These are phyloP conservation scores for Ispidina picta DNA, from an alignment of 2,797 vertebrate genomes.

Conservation along the genomic window DNA sequence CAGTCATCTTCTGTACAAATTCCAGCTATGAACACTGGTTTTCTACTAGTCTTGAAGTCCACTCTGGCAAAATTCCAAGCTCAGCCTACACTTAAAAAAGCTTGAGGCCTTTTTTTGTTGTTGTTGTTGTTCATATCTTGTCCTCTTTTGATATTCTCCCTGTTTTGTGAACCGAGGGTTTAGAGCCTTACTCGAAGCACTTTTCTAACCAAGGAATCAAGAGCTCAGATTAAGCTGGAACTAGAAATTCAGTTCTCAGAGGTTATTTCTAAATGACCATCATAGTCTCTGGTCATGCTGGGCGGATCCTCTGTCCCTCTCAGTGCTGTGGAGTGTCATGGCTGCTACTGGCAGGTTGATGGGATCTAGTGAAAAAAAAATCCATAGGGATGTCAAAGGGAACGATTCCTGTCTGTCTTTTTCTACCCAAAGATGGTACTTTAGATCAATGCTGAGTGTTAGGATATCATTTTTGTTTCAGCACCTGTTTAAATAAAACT, in stretches of 20 bases:
- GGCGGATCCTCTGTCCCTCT: constrained; percentile 21
- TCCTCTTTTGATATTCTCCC: constrained; percentile 26
- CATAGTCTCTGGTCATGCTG: neutral
- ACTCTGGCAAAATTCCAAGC: constrained; percentile 7
- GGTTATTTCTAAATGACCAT: neutral
- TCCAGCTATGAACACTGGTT: neutral
- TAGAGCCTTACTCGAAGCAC: constrained; percentile 53
- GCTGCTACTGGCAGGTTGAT: neutral
- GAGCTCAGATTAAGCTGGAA: constrained; percentile 9
- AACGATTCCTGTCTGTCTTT: constrained; percentile 11
- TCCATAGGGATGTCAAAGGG: neutral
- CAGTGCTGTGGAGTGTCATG: neutral
- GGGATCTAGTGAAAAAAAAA: neutral
- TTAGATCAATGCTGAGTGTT: neutral
- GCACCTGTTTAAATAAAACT: neutral
- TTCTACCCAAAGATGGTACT: constrained; percentile 55
- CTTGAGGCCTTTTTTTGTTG: constrained; percentile 6
- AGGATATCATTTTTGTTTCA: neutral
- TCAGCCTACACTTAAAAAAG: constrained; percentile 2
- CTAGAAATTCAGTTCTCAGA: neutral
- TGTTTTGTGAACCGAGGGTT: neutral
- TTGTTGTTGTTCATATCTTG: neutral
- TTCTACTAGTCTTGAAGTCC: constrained; percentile 35
- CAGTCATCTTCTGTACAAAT: neutral
- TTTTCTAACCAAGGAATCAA: constrained; percentile 40